Conservation (phyloP, 2,113 vertebrate species). For the Stegastes partitus region DNA sequence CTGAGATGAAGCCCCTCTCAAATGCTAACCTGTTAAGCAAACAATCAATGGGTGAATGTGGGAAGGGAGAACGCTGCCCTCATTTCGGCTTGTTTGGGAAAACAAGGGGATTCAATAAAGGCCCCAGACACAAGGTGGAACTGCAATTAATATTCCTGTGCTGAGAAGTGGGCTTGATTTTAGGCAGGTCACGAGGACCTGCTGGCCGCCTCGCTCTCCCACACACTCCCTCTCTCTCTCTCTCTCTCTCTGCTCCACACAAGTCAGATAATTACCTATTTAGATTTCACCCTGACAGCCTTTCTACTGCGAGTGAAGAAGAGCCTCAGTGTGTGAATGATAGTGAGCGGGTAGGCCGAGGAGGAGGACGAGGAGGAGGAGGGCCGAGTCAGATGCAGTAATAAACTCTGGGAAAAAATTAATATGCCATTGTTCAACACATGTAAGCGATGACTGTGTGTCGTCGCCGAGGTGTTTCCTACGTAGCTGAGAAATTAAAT, state of each 20-base stretch:
- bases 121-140: constrained; percentile 56
- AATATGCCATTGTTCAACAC: constrained; percentile 43
- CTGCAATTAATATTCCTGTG: constrained; percentile 76
- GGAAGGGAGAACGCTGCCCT: constrained; percentile 47
- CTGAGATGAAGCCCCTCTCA: constrained; percentile 57
- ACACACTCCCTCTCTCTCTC: constrained; percentile 7
- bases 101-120: constrained; percentile 59
- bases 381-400: constrained; percentile 1
- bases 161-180: constrained; percentile 59
- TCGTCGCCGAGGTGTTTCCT: not conserved
- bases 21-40: constrained; percentile 68
- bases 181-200: constrained; percentile 64
- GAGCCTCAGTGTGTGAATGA: constrained; percentile 43
- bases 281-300: constrained; percentile 72
- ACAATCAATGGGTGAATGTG: constrained; percentile 67
- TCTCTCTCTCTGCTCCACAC: constrained; percentile 39
- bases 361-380: not conserved
- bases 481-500: constrained; percentile 6
- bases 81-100: constrained; percentile 62
- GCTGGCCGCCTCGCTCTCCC: constrained; percentile 12
- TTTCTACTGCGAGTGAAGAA: constrained; percentile 57
- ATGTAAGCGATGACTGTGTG: constrained; percentile 14
- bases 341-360: constrained; percentile 3
- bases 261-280: constrained; percentile 77
- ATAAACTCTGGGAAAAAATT: constrained; percentile 40